phyloP scores from a whole-genome alignment of 1,140 invertebrate species.

The Scylla paramamosain region DNA sequence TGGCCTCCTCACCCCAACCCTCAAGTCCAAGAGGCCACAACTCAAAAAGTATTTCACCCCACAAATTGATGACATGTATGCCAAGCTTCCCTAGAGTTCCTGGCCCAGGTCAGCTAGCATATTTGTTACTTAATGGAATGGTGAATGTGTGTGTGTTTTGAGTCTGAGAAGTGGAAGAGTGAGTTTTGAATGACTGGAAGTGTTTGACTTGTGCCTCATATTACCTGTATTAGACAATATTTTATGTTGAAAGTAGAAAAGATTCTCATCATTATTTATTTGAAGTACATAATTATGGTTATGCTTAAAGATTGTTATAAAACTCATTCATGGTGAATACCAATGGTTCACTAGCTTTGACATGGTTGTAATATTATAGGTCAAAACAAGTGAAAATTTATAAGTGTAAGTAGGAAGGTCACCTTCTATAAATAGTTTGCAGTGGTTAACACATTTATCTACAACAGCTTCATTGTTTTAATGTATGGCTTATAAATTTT shows the following conservation, averaged over 20 bases:
- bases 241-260: neutral
- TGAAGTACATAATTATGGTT: conserved; percentile 38
- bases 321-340: neutral
- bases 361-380: neutral
- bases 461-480: neutral
- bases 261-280: conserved; percentile 5
- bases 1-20: conserved; percentile 96
- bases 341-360: neutral
- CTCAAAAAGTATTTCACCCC: conserved; percentile 94
- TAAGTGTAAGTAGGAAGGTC: neutral
- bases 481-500: neutral
- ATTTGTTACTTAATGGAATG: conserved; percentile 38
- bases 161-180: conserved; percentile 28
- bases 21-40: conserved; percentile 96
- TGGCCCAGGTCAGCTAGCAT: neutral
- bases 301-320: neutral
- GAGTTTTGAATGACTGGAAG: conserved; percentile 29
- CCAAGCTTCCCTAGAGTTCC: conserved; percentile 80
- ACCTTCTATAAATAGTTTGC: neutral
- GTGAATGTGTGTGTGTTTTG: conserved; percentile 33
- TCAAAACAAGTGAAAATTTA: neutral
- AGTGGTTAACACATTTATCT: neutral
- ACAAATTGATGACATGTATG: conserved; percentile 95
- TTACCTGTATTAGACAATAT: conserved; percentile 34
- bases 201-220: conserved; percentile 54